Evolutionary conservation across 2,113 vertebrate genomes (phyloP).

Genomic region (Menura novaehollandiae): DNA sequence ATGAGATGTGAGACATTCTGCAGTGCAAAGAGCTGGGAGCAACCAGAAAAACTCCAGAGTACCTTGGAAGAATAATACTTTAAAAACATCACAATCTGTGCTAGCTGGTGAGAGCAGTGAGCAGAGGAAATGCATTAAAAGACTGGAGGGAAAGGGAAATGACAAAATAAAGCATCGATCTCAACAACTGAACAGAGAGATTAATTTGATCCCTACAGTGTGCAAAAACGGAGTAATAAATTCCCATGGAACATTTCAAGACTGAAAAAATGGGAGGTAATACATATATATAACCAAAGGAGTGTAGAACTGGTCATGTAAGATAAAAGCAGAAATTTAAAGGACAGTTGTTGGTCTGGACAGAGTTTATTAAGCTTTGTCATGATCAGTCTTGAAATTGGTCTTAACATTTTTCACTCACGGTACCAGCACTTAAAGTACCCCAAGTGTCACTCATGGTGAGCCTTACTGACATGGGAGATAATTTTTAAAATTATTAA

Average conservation of each 20-base stretch:
- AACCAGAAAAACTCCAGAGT: not conserved
- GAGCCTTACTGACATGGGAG: not conserved
- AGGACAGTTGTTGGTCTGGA: not conserved
- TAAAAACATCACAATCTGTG: not conserved
- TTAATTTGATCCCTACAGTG: not conserved
- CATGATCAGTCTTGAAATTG: not conserved
- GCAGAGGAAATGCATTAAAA: not conserved
- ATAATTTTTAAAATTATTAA: not conserved
- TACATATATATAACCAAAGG: accelerated
- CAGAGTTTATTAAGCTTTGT: not conserved
- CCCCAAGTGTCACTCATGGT: not conserved
- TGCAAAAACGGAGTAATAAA: not conserved
- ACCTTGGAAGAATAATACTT: not conserved
- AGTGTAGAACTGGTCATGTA: not conserved
- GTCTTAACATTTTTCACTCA: not conserved
- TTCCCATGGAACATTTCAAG: not conserved
- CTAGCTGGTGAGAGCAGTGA: not conserved
- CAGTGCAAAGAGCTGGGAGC: not conserved
- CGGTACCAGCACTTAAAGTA: not conserved
- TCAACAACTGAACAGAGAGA: not conserved
- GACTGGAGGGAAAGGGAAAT: not conserved
- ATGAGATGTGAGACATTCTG: not conserved
- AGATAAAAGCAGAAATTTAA: not conserved
- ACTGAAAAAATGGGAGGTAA: not conserved
- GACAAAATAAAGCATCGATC: accelerated